A percentile compares a stretch with the other conserved stretches of the same genome.
These are phyloP conservation scores for Chrysolina americana DNA, from an alignment of 2,888 invertebrate genomes.

Conservation along the genomic window DNA sequence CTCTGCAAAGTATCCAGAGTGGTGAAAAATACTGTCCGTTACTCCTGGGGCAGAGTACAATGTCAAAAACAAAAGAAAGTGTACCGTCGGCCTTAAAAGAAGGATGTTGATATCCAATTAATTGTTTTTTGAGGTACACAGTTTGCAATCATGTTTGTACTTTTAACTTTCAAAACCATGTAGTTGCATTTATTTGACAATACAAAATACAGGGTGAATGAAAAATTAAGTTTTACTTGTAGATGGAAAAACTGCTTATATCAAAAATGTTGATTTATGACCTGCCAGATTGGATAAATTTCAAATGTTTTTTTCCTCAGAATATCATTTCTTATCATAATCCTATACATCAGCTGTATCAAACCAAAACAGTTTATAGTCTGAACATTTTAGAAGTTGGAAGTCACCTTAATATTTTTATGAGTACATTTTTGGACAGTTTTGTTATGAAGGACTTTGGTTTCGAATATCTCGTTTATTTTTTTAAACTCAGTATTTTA, in stretches of 20 bases:
- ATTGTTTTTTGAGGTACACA: background rate
- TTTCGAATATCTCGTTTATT: too few species aligned
- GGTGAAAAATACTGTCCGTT: slow-evolving; percentile 82
- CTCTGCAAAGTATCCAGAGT: slow-evolving; percentile 81
- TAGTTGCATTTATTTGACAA: background rate
- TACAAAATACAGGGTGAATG: slow-evolving; percentile 3
- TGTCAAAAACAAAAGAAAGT: slow-evolving; percentile 87
- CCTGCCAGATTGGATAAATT: background rate
- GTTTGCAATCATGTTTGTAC: slow-evolving; percentile 2
- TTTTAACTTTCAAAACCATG: background rate
- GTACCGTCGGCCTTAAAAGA: slow-evolving; percentile 82
- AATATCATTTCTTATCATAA: background rate
- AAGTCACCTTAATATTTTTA: too few species aligned
- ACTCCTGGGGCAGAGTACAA: slow-evolving; percentile 81
- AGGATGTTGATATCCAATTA: slow-evolving; percentile 54
- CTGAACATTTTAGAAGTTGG: background rate
- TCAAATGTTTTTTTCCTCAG: background rate
- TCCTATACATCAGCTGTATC: background rate
- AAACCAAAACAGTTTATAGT: background rate
- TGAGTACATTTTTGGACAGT: too few species aligned
- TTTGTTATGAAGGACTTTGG: too few species aligned
- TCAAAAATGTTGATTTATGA: background rate
- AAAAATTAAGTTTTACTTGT: background rate
- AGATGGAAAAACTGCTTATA: background rate
- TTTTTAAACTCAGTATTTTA: slow-evolving; percentile 26